Evolutionary conservation across 2,797 vertebrate genomes (phyloP).

Genomic region (Artibeus lituratus): DNA sequence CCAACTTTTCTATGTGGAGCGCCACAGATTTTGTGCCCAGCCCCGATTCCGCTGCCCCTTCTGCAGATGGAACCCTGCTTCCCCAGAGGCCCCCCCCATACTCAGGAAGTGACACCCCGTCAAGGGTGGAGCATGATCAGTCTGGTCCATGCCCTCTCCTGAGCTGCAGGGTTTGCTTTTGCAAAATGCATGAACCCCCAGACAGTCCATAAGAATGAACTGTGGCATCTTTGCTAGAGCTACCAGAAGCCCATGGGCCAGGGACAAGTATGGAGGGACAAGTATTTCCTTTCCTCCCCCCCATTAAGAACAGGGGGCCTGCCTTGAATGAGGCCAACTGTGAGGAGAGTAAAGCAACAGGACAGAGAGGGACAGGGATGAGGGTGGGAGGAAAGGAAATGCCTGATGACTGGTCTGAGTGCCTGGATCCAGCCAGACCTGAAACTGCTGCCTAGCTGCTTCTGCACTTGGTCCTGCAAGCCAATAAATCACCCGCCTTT

Average conservation of each 20-base stretch:
- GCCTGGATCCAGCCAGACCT: neutral
- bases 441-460: neutral
- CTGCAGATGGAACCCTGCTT: neutral
- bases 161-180: neutral
- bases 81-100: neutral
- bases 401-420: neutral
- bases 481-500: neutral
- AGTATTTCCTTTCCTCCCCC: too few species aligned
- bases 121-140: too few species aligned
- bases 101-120: neutral
- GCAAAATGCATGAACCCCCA: neutral
- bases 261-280: neutral
- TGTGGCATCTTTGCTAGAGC: neutral
- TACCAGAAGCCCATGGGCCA: neutral
- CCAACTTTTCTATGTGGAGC: accelerated
- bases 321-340: neutral
- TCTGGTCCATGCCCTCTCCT: neutral
- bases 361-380: neutral
- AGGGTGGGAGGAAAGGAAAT: neutral
- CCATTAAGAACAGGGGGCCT: neutral
- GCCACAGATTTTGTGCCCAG: neutral
- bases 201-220: neutral
- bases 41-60: neutral
- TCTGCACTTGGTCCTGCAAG: neutral
- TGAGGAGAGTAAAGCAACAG: neutral